Evolutionary conservation across 2,797 vertebrate genomes (phyloP).

Genomic region (Oreochromis mossambicus): DNA sequence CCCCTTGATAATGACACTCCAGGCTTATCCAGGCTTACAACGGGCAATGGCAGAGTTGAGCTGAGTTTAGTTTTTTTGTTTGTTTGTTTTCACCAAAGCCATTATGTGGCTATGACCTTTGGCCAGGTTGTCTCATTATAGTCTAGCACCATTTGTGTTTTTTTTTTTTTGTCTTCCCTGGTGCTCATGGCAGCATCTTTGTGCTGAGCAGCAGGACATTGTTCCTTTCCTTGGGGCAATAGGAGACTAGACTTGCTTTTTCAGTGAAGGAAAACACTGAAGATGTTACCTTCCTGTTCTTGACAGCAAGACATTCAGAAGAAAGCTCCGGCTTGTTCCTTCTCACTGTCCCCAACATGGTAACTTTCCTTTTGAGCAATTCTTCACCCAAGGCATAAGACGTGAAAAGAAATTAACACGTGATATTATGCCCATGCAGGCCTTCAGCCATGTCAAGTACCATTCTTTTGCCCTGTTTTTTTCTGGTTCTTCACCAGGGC

Average conservation of each 20-base stretch:
- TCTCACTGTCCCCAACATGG: not conserved
- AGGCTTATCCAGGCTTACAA: not conserved
- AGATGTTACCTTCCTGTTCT: not conserved
- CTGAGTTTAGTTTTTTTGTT: not conserved
- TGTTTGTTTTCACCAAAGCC: not conserved
- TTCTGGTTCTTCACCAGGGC: not conserved
- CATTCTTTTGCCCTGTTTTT: not conserved
- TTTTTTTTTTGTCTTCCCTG: not conserved
- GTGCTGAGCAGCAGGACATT: not conserved
- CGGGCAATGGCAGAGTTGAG: not conserved
- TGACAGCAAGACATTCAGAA: not conserved
- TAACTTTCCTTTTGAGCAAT: not conserved
- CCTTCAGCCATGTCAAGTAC: not conserved
- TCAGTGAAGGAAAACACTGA: not conserved
- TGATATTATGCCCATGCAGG: not conserved
- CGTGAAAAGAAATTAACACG: accelerated
- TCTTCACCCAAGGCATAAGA: not conserved
- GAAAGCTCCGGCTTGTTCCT: not conserved
- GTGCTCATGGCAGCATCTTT: not conserved
- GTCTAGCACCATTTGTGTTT: not conserved
- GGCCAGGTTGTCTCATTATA: not conserved
- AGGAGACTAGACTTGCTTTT: not conserved
- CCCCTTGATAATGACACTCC: not conserved
- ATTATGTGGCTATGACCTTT: not conserved
- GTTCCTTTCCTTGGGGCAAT: not conserved